Evolutionary conservation across 2,113 vertebrate species (phyloP), one percentile per base, ranked within the genome.

Genomic region (Gambusia holbrooki): DNA sequence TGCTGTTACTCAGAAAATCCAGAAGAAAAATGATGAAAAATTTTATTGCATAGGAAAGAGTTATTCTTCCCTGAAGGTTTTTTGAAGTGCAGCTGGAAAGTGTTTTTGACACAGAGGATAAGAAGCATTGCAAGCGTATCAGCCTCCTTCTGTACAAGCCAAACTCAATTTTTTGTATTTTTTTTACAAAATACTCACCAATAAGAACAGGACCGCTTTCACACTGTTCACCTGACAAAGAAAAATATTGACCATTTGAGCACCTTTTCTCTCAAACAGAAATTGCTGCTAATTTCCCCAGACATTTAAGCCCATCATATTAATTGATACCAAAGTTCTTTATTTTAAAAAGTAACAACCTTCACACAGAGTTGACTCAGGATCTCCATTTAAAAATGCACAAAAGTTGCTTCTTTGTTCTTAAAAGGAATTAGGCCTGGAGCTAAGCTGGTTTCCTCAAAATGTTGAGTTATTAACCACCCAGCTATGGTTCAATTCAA

Each of bases 81-180:
- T 93, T 88, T 90, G 87, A 93, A 90, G 91, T 92, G 77, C 58
- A 93, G 86, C 86, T 89, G 88, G 79, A 35, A 74, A 80, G 77
- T 79, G 84, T 84, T 89, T 84, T 71, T 82, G 70, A 89, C 84
- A 84, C 65, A 66, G 60, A 77, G 84, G 71, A 76, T 65, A 83
- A 81, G 74, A 88, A 79, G 54, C 60, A 73, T 70, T 63, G 65
- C 27, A 73, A 76, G 69, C 15, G 40, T 42, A 32, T 74, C 66
- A 62, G 48, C 76, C 80, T 82, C 81, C 81, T 72, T 62, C 76
- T 84, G 80, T 71, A 22, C 88, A 81, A 65, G 28, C 69, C 62
- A 62, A 27, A 62, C 37, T 74, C n/a, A 30, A n/a, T n/a, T n/a
- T n/a, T n/a, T n/a, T n/a, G n/a, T n/a, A n/a, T n/a, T n/a, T n/a